Conservation (phyloP, 1,140 invertebrate species). For the Anthonomus grandis region DNA sequence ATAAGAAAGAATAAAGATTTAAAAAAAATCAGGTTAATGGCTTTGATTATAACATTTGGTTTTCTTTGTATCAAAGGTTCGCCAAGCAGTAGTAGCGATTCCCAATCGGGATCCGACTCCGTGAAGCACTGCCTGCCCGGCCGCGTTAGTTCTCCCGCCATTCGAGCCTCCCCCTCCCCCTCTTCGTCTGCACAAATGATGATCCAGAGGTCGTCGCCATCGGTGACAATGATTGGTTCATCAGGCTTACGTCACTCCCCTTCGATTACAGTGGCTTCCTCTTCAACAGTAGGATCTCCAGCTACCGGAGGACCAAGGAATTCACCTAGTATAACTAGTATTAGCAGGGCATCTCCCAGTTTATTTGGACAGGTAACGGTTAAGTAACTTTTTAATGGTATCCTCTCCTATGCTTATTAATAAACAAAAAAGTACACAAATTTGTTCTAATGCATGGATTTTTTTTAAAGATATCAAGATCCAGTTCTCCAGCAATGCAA, state of each 20-base stretch:
- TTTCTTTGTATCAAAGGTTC: too few relatives aligned
- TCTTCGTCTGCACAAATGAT: constrained; percentile 33
- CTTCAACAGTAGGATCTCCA: constrained; percentile 37
- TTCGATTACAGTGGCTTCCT: constrained; percentile 42
- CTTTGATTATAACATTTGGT: not conserved
- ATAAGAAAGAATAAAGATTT: too few relatives aligned
- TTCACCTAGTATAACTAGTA: constrained; percentile 41
- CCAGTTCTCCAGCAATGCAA: constrained; percentile 52
- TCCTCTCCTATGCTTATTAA: too few relatives aligned
- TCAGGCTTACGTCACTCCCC: constrained; percentile 38
- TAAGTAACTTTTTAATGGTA: not conserved
- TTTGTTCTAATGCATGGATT: too few relatives aligned
- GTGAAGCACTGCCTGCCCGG: constrained; percentile 57
- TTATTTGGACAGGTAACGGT: constrained; percentile 32
- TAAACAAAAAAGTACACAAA: too few relatives aligned
- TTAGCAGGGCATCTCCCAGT: constrained; percentile 44
- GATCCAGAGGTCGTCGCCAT: constrained; percentile 38
- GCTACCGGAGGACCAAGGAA: constrained; percentile 37
- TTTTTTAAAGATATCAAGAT: constrained; percentile 36
- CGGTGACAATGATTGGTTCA: constrained; percentile 30
- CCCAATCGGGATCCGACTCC: constrained; percentile 63
- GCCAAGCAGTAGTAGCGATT: constrained; percentile 66
- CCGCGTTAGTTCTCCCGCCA: constrained; percentile 43
- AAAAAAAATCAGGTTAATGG: too few relatives aligned
- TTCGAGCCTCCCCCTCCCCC: constrained; percentile 37